Evolutionary conservation across 2,113 vertebrate genomes (phyloP).

Genomic region (Ptyas mucosa): DNA sequence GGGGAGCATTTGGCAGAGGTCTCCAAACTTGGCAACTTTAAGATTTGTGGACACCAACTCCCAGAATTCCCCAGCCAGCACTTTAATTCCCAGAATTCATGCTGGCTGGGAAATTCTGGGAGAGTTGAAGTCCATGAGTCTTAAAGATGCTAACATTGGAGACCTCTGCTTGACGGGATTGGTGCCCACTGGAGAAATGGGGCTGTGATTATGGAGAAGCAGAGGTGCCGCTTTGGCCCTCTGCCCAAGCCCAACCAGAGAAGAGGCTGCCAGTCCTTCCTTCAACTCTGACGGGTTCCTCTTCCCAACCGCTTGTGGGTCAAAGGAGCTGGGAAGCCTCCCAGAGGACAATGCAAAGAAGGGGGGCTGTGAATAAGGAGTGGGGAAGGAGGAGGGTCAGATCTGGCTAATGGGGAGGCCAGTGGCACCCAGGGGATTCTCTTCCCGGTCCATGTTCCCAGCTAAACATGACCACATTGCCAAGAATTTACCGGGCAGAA

Average conservation of each 20-base stretch:
- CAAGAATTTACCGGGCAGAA: not conserved
- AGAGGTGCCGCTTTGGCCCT: not conserved
- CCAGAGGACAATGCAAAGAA: not conserved
- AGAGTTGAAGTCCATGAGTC: too few species aligned
- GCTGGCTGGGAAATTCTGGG: too few species aligned
- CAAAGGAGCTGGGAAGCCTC: not conserved
- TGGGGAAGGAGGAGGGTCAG: not conserved
- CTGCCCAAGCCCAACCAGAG: not conserved
- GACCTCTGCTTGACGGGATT: not conserved
- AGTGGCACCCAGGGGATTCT: not conserved
- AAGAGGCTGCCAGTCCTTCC: not conserved
- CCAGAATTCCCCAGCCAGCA: not conserved
- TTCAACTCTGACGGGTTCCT: not conserved
- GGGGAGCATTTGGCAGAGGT: too few species aligned
- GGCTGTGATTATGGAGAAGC: not conserved
- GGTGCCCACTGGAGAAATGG: not conserved
- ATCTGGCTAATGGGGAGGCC: not conserved
- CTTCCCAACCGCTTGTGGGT: not conserved
- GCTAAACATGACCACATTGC: not conserved
- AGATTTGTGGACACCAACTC: not conserved
- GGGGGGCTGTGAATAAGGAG: not conserved
- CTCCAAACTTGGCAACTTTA: too few species aligned
- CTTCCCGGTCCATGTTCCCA: not conserved
- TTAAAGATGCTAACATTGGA: too few species aligned
- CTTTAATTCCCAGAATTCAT: not conserved